A percentile compares a stretch with the other conserved stretches of the same genome.
Evolutionary conservation across 1,140 invertebrate genomes (phyloP).

Genomic region (Drosophila aff.): DNA sequence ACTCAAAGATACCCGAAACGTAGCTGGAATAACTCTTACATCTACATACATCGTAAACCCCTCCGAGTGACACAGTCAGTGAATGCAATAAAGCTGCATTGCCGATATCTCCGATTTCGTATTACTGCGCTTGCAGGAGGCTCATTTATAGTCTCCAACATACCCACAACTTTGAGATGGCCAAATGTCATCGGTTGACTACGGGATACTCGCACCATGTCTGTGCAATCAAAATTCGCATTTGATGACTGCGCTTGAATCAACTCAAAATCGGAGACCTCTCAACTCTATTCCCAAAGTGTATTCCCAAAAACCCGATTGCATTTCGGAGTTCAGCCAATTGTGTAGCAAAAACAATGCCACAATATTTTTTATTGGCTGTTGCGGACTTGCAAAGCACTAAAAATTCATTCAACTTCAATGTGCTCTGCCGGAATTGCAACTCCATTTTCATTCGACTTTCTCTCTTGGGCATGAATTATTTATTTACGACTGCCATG

Average conservation of each 20-base stretch:
- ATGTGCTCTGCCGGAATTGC: conserved; percentile 15
- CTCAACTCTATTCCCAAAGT: not conserved
- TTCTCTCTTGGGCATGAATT: conserved; percentile 34
- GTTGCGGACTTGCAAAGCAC: conserved; percentile 6
- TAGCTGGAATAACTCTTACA: not conserved
- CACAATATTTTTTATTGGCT: conserved; percentile 37
- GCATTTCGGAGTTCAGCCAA: conserved; percentile 12
- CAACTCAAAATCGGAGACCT: not conserved
- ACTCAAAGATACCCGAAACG: too few species aligned
- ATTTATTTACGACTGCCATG: conserved; percentile 33
- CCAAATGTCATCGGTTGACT: not conserved
- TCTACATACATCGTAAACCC: conserved; percentile 25
- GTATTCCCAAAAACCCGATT: conserved; percentile 19
- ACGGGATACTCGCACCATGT: not conserved
- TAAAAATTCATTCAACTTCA: conserved; percentile 31
- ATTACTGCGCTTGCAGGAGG: not conserved
- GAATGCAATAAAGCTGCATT: not conserved
- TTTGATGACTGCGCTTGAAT: conserved; percentile 12
- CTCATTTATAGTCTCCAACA: not conserved
- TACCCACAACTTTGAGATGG: conserved; percentile 3
- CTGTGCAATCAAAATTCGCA: not conserved
- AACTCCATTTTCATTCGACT: conserved; percentile 20
- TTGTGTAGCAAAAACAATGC: conserved; percentile 20
- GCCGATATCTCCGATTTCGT: not conserved
- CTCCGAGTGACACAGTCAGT: not conserved